A percentile compares a stretch with the other conserved stretches of the same genome.
phyloP scores from a whole-genome alignment of 1,140 invertebrate species.

The Helicoverpa zea region DNA sequence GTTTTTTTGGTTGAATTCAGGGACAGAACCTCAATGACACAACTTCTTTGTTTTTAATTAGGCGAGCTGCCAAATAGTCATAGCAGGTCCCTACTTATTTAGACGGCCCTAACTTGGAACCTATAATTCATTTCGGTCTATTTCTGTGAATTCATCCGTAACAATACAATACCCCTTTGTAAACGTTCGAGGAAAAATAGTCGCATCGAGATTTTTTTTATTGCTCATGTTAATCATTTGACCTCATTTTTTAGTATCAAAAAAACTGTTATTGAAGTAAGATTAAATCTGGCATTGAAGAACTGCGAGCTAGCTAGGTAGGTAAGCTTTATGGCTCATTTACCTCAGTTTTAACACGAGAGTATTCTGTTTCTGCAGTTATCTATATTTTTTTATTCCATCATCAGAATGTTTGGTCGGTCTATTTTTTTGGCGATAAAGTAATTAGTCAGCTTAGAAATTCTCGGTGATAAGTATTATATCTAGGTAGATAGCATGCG shows the following conservation, averaged over 20 bases:
- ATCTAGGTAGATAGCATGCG: too few relatives aligned
- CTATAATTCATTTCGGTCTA: neutral
- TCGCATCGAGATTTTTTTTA: neutral
- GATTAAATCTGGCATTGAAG: slow-evolving; percentile 16
- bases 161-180: neutral
- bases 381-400: too few relatives aligned
- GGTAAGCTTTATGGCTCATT: neutral
- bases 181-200: neutral
- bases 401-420: too few relatives aligned
- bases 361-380: neutral
- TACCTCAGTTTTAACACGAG: neutral
- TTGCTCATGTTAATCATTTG: neutral
- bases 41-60: too few relatives aligned
- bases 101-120: neutral
- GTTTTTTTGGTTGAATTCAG: too few relatives aligned
- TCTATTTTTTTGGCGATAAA: too few relatives aligned
- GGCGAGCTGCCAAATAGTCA: too few relatives aligned
- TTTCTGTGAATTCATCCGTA: neutral
- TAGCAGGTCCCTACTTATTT: too few relatives aligned
- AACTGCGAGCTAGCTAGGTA: neutral
- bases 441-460: too few relatives aligned
- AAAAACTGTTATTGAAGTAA: slow-evolving; percentile 4
- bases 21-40: too few relatives aligned
- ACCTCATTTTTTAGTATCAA: slow-evolving; percentile 19
- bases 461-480: too few relatives aligned